These are phyloP conservation scores for Eulemur rubriventer DNA, from an alignment of 2,797 vertebrate genomes.

Conservation along the genomic window DNA sequence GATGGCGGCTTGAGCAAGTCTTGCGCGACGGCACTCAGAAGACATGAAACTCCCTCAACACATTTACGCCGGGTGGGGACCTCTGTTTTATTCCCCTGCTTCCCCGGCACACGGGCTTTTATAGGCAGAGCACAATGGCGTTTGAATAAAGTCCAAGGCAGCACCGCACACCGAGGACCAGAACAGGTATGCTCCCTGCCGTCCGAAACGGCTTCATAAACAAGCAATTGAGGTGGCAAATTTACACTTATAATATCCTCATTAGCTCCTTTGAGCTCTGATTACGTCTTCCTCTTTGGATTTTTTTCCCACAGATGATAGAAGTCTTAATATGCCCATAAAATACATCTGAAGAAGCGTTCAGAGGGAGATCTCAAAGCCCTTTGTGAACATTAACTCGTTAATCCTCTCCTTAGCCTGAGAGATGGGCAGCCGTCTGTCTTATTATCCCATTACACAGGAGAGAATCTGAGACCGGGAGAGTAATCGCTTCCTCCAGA, in stretches of 20 bases:
- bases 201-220: slow-evolving; percentile 22
- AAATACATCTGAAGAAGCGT: slow-evolving; percentile 62
- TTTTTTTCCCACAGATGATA: slow-evolving; percentile 62
- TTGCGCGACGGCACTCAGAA: background rate
- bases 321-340: slow-evolving; percentile 71
- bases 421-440: background rate
- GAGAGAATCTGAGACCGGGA: slow-evolving; percentile 47
- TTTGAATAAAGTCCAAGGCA: background rate
- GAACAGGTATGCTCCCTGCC: background rate
- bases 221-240: slow-evolving; percentile 17
- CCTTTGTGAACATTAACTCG: slow-evolving; percentile 52
- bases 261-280: slow-evolving; percentile 62
- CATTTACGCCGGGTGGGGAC: fast-evolving
- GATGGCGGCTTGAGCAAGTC: background rate
- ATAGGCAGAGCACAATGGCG: fast-evolving
- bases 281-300: slow-evolving; percentile 59
- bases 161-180: background rate
- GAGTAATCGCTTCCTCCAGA: background rate
- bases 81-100: background rate
- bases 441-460: slow-evolving; percentile 42
- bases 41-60: background rate
- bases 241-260: slow-evolving; percentile 57
- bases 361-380: slow-evolving; percentile 58
- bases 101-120: background rate
- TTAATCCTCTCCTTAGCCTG: slow-evolving; percentile 27